Base-by-base conservation (phyloP, 2,797 vertebrate genomes). In the Pipistrellus nathusii region DNA sequence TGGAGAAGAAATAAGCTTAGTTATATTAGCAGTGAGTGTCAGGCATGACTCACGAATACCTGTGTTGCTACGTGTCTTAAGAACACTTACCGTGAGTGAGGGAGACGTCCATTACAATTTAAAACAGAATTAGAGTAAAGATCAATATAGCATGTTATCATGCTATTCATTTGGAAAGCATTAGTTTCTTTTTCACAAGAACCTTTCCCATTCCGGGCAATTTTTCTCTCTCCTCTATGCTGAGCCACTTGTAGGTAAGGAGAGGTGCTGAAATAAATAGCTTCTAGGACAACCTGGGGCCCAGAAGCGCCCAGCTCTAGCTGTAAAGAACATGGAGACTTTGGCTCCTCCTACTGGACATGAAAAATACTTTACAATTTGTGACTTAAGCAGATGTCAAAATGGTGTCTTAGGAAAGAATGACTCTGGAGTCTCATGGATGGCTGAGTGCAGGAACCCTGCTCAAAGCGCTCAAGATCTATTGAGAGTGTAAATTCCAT, bases 341-440 rank as follows among this genome's bases (percentile, higher is more conserved):
- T 62, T 85, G 82, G 87, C 96, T 96, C 94, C 95, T 94, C 91
- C 96, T 96, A 94, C 95, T 94, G 94, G 95, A 69, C 21, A 15
- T 25, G 55, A 30, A 88, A 83, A 75, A 55, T 30, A 84, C 64
- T 94, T 59, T 15, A 55, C 71, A 35, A 35, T 69, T 55, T 78
- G 10, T 38, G 32, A 48, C n/a, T 35, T 4, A 90, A 71, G 12
- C 53, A 20, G 8, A 35, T 8, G n/a, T 91, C 64, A 57, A 83
- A 85, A 90, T 51, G 69, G 35, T 46, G n/a, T 69, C 81, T 62
- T 17, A 32, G n/a, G 35, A 62, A 72, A n/a, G 59, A 77, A 41
- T 14, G 35, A 82, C 44, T 59, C 32, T 11, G 55, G 15, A 53
- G 8, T 55, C 21, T 88, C 35, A 12, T 17, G 21, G 9, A 51